These are phyloP conservation scores for Aegithalos caudatus DNA, from an alignment of 2,113 vertebrate genomes.

Conservation along the genomic window DNA sequence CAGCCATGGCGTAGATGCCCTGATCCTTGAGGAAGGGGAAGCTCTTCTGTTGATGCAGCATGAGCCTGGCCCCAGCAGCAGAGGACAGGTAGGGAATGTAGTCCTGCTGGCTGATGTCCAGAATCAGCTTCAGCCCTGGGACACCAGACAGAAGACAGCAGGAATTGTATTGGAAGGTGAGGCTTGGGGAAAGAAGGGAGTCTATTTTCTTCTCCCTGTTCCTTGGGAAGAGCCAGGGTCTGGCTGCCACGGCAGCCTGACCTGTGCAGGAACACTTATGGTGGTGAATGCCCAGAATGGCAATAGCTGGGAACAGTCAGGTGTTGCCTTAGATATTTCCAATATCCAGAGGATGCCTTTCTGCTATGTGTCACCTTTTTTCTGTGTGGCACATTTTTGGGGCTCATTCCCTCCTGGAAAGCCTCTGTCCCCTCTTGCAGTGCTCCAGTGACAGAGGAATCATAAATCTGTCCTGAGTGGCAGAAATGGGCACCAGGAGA, in stretches of 20 bases:
- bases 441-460: background rate
- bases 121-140: constrained; percentile 79
- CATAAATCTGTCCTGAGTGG: background rate
- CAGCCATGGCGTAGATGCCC: constrained; percentile 78
- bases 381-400: background rate
- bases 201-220: background rate
- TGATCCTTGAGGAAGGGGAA: constrained; percentile 81
- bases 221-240: background rate
- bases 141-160: background rate
- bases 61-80: constrained; percentile 71
- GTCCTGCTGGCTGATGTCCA: constrained; percentile 80
- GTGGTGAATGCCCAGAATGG: background rate
- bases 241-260: background rate
- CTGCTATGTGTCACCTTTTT: background rate
- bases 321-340: background rate
- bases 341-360: background rate
- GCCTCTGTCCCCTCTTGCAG: background rate
- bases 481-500: background rate
- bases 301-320: background rate
- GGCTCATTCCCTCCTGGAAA: background rate
- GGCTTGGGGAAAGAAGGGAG: background rate
- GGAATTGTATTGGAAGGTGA: background rate
- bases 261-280: fast-evolving
- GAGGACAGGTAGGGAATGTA: constrained; percentile 78
- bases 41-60: constrained; percentile 78